These are phyloP conservation scores for Physeter macrocephalus DNA, from an alignment of 2,113 vertebrate genomes.

Conservation along the genomic window DNA sequence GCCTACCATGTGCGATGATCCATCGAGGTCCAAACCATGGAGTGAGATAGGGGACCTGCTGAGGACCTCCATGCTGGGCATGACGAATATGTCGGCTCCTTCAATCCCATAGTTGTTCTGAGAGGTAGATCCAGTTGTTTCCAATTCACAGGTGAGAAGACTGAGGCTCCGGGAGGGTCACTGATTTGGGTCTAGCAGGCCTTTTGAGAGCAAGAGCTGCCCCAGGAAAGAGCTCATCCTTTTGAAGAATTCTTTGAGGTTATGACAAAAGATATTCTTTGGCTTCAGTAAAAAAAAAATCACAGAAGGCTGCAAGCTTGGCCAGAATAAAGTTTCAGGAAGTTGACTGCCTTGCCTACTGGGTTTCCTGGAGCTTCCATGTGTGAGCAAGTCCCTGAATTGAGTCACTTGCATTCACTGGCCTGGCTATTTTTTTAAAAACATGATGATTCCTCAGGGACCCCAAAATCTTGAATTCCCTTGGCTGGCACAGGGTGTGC, in stretches of 20 bases:
- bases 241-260: background rate
- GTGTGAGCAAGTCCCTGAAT: background rate
- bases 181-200: background rate
- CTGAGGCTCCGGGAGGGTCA: background rate
- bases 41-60: background rate
- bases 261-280: background rate
- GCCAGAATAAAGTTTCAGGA: background rate
- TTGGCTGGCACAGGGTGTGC: background rate
- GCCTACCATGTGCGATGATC: background rate
- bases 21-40: background rate
- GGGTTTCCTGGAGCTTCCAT: background rate
- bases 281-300: background rate
- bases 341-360: background rate
- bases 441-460: background rate
- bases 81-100: fast-evolving
- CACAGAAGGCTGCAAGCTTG: background rate
- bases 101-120: background rate
- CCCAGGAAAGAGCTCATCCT: background rate
- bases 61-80: background rate
- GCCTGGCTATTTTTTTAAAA: background rate
- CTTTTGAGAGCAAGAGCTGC: background rate
- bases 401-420: background rate
- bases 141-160: background rate
- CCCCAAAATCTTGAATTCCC: background rate
- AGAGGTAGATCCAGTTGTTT: background rate